These are phyloP conservation scores for Bolborhynchus lineola DNA, from an alignment of 2,113 vertebrate genomes.

Conservation along the genomic window DNA sequence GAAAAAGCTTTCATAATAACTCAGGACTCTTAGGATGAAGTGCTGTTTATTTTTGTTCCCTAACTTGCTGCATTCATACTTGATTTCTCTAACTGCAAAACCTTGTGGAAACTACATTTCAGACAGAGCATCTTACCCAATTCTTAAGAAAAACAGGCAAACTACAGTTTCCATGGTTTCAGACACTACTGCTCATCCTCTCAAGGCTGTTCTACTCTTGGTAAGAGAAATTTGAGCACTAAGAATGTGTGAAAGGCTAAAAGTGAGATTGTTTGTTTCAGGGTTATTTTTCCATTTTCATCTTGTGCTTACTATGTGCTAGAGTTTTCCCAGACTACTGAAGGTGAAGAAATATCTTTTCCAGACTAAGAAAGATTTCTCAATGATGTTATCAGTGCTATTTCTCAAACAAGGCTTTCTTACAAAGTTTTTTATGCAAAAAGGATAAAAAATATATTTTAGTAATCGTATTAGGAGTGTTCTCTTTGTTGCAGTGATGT, in stretches of 20 bases:
- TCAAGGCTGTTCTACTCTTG: slow-evolving; percentile 17
- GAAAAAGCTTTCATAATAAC: not conserved
- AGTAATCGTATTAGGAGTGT: not conserved
- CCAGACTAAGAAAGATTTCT: not conserved
- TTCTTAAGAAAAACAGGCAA: slow-evolving; percentile 40
- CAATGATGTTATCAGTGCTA: not conserved
- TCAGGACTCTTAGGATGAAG: not conserved
- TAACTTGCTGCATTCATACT: slow-evolving; percentile 13
- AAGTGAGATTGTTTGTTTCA: slow-evolving; percentile 6
- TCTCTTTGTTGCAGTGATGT: not conserved
- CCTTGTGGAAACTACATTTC: slow-evolving; percentile 50
- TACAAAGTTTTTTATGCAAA: not conserved
- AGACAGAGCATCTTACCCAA: slow-evolving; percentile 38
- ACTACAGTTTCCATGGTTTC: slow-evolving; percentile 64
- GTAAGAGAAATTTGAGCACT: not conserved
- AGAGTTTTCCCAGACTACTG: not conserved
- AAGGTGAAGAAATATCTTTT: not conserved
- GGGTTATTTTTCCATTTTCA: not conserved
- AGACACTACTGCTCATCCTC: slow-evolving; percentile 43
- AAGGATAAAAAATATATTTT: not conserved
- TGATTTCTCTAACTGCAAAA: slow-evolving; percentile 46
- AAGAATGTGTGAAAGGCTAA: slow-evolving; percentile 20
- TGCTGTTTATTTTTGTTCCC: slow-evolving; percentile 19
- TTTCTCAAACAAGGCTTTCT: not conserved
- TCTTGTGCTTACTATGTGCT: not conserved